A percentile compares a stretch with the other conserved stretches of the same genome.
These are phyloP conservation scores for Eucidaris tribuloides DNA, from an alignment of 35 echinoderm and acorn worm genomes.

Conservation along the genomic window DNA sequence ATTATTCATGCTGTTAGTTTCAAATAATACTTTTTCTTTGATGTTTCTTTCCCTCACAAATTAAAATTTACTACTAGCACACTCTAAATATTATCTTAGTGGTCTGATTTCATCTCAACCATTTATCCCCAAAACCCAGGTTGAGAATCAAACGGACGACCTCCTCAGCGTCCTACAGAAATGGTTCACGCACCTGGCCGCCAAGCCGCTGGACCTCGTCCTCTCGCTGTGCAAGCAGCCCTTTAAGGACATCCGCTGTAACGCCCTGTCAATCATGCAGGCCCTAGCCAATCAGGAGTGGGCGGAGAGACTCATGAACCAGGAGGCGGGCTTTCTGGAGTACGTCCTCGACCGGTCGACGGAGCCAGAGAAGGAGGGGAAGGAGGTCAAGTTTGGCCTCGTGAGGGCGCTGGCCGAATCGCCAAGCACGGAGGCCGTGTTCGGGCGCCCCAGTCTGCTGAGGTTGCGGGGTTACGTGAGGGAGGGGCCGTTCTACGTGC, in stretches of 20 bases:
- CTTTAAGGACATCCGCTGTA: slow-evolving; percentile 72
- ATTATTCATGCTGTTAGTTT: no score
- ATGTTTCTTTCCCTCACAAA: no score
- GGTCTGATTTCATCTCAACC: no score
- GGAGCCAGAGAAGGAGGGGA: slow-evolving; percentile 69
- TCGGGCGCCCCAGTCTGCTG: slow-evolving; percentile 68
- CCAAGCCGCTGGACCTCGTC: slow-evolving; percentile 58
- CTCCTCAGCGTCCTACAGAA: slow-evolving; percentile 56
- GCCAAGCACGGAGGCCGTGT: slow-evolving; percentile 30
- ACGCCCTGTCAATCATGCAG: slow-evolving; percentile 47
- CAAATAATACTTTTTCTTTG: no score
- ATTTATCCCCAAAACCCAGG: no score
- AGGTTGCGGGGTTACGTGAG: slow-evolving; percentile 69
- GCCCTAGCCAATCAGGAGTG: slow-evolving; percentile 63
- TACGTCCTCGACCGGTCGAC: slow-evolving; percentile 79
- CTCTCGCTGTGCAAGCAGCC: slow-evolving; percentile 76
- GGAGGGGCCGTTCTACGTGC: slow-evolving; percentile 80
- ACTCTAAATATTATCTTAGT: no score
- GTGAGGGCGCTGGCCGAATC: slow-evolving; percentile 65
- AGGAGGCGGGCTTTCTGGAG: slow-evolving; percentile 68
- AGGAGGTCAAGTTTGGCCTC: slow-evolving; percentile 71
- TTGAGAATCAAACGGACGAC: slow-evolving; percentile 69
- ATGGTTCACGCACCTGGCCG: slow-evolving; percentile 53
- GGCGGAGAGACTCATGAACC: slow-evolving; percentile 46
- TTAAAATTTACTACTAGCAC: no score